phyloP scores from a whole-genome alignment of 2,888 invertebrate species.

The Lissocephala sabroskyi region DNA sequence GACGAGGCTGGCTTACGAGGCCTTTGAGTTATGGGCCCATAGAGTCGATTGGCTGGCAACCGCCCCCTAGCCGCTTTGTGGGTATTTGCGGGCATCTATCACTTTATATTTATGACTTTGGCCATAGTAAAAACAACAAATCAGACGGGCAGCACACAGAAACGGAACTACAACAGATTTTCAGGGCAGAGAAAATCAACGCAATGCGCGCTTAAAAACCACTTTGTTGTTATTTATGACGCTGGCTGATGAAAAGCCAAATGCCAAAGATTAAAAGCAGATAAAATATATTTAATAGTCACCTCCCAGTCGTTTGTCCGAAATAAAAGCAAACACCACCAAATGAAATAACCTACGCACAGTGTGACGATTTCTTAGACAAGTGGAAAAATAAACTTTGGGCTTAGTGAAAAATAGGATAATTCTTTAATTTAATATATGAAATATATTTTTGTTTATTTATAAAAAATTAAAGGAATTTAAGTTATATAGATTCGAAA shows the following conservation, averaged over 20 bases:
- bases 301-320: constrained; percentile 1
- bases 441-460: too few species aligned
- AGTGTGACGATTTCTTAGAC: too few species aligned
- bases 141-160: constrained; percentile 4
- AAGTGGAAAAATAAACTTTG: too few species aligned
- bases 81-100: constrained; percentile 40
- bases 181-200: constrained; percentile 26
- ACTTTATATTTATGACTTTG: constrained; percentile 56
- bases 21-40: constrained; percentile 20
- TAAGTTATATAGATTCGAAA: too few species aligned
- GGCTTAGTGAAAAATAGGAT: too few species aligned
- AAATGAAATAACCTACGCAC: not conserved
- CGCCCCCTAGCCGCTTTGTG: constrained; percentile 23
- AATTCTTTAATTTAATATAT: too few species aligned
- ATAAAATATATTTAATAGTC: constrained; percentile 65
- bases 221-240: constrained; percentile 65
- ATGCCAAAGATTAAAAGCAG: constrained; percentile 58
- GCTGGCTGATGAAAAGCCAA: constrained; percentile 63
- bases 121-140: constrained; percentile 25
- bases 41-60: constrained; percentile 6
- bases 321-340: not conserved
- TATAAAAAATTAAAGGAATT: too few species aligned
- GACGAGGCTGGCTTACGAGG: too few species aligned
- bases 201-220: constrained; percentile 42
- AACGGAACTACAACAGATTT: constrained; percentile 14